Conservation (phyloP, 2,797 vertebrate genomes). For the Synanceia verrucosa region DNA sequence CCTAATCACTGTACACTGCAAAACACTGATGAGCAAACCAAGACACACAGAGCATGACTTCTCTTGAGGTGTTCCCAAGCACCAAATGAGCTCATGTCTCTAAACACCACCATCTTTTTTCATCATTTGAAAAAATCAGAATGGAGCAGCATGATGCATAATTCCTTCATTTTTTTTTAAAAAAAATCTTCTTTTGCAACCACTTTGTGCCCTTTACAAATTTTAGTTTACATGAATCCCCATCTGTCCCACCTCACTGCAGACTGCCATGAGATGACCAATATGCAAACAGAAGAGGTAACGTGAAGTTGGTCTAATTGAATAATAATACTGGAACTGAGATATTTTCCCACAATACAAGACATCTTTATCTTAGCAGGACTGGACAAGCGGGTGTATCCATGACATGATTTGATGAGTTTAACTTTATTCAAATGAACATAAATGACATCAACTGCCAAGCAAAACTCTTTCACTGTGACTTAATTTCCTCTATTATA, state of each 20-base stretch:
- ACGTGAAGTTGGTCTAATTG: constrained; percentile 3
- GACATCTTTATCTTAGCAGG: neutral
- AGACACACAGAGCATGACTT: constrained; percentile 19
- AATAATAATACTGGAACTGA: constrained; percentile 8
- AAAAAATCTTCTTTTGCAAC: neutral
- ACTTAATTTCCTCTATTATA: too few species aligned
- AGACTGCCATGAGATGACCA: neutral
- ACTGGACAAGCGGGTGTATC: neutral
- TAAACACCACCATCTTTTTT: neutral
- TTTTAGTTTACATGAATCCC: neutral
- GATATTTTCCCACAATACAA: neutral
- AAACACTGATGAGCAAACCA: constrained; percentile 31
- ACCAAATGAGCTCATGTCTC: constrained; percentile 1
- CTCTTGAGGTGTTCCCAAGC: constrained; percentile 13
- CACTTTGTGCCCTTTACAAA: neutral
- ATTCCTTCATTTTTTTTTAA: neutral
- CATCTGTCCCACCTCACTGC: neutral
- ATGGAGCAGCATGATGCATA: neutral
- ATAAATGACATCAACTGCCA: neutral
- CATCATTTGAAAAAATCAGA: constrained; percentile 1
- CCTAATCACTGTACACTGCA: constrained; percentile 43
- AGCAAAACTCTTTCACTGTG: too few species aligned
- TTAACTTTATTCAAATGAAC: neutral
- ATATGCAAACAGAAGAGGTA: constrained; percentile 8
- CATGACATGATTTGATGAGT: neutral